A percentile compares a stretch with the other conserved stretches of the same genome.
Conservation (phyloP, 1,140 invertebrate species). For the Coboldia fuscipes region DNA sequence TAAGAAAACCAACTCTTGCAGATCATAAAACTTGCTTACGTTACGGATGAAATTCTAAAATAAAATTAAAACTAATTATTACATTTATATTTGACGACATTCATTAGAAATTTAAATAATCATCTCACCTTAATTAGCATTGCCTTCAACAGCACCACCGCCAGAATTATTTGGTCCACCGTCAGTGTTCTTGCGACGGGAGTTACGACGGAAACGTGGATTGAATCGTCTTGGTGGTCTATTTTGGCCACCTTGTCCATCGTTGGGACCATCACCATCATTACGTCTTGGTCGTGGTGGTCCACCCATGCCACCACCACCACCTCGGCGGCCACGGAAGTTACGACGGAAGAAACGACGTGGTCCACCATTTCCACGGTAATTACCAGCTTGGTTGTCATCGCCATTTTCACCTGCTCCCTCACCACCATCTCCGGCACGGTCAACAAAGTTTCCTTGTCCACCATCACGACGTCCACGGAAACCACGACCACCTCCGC, state of each 20-base stretch:
- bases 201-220: slow-evolving; percentile 10
- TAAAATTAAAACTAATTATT: too few relatives aligned
- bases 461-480: slow-evolving; percentile 18
- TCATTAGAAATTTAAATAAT: too few relatives aligned
- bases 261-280: slow-evolving; percentile 19
- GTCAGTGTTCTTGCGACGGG: slow-evolving; percentile 3
- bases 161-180: too few relatives aligned
- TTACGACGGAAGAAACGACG: slow-evolving; percentile 42
- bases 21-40: too few relatives aligned
- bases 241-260: slow-evolving; percentile 5
- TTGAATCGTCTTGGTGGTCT: not conserved
- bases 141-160: too few relatives aligned
- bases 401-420: slow-evolving; percentile 19
- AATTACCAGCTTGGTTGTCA: slow-evolving; percentile 18
- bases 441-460: slow-evolving; percentile 20
- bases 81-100: too few relatives aligned
- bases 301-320: slow-evolving; percentile 13
- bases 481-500: slow-evolving; percentile 7
- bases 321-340: slow-evolving; percentile 31
- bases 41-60: too few relatives aligned
- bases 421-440: slow-evolving; percentile 17
- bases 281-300: slow-evolving; percentile 25
- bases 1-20: too few relatives aligned
- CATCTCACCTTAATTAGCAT: too few relatives aligned
- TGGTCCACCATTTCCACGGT: slow-evolving; percentile 26